phyloP scores from a whole-genome alignment of 2,888 invertebrate species.

The Neuroscelio doddi region DNA sequence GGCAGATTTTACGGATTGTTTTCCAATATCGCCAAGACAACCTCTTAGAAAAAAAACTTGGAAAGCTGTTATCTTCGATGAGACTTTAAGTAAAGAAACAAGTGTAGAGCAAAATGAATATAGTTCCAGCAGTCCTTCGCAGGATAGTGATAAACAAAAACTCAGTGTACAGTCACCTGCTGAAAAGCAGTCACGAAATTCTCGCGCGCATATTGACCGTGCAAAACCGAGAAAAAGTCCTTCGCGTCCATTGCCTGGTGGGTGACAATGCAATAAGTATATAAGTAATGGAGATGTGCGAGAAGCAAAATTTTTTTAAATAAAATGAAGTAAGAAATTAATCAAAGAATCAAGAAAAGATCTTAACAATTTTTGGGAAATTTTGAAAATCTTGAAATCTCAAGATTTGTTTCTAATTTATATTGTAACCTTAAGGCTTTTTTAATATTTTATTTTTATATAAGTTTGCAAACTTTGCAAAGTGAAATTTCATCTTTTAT shows the following conservation, averaged over 20 bases:
- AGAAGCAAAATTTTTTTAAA: neutral
- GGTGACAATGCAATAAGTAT: neutral
- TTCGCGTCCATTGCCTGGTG: slow-evolving; percentile 63
- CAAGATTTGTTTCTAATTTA: too few species aligned
- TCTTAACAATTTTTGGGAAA: too few species aligned
- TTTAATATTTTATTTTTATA: too few species aligned
- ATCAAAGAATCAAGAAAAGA: too few species aligned
- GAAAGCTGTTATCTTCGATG: slow-evolving; percentile 51
- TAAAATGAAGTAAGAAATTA: too few species aligned
- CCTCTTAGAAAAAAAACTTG: slow-evolving; percentile 58
- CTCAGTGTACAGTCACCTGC: slow-evolving; percentile 32
- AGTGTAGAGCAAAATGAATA: slow-evolving; percentile 41
- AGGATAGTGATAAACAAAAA: slow-evolving; percentile 51
- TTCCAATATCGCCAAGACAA: slow-evolving; percentile 66
- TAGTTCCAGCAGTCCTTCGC: slow-evolving; percentile 19
- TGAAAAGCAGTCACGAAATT: slow-evolving; percentile 54
- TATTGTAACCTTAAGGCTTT: too few species aligned
- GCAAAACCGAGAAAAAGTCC: slow-evolving; percentile 67
- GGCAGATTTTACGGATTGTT: slow-evolving; percentile 59
- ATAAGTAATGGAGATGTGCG: too few species aligned
- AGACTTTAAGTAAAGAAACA: slow-evolving; percentile 31
- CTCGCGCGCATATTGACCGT: slow-evolving; percentile 59
- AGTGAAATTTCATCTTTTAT: too few species aligned
- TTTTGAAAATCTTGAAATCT: too few species aligned
- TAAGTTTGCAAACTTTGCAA: too few species aligned